Percentiles rank a stretch among this genome's conserved stretches.
Evolutionary conservation across 1,140 invertebrate species (phyloP).

Genomic region (Nymphalis io): DNA sequence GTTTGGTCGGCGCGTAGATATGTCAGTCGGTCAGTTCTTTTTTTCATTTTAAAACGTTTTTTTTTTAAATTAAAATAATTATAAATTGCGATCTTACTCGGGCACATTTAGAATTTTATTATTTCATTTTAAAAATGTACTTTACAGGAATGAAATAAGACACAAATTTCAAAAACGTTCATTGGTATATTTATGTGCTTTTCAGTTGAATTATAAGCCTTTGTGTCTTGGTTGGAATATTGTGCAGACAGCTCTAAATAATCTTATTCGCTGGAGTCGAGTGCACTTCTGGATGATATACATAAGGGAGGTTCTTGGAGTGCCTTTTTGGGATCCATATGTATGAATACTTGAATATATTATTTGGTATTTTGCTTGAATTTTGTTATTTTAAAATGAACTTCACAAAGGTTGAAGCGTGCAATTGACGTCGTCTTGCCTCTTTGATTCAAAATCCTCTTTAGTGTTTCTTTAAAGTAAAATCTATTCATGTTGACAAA

Average conservation of each 20-base stretch:
- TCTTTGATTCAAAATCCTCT: constrained; percentile 4
- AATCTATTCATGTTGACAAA: background rate
- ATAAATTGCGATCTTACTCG: too few relatives aligned
- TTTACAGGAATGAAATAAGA: background rate
- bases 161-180: background rate
- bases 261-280: constrained; percentile 45
- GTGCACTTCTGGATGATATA: constrained; percentile 43
- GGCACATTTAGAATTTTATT: background rate
- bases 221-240: constrained; percentile 36
- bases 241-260: constrained; percentile 42
- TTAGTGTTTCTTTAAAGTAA: background rate
- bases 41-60: too few relatives aligned
- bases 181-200: constrained; percentile 17
- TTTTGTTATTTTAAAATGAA: constrained; percentile 25
- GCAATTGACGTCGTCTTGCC: constrained; percentile 15
- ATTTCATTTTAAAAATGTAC: background rate
- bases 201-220: constrained; percentile 25
- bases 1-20: too few relatives aligned
- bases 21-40: too few relatives aligned
- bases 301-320: constrained; percentile 30
- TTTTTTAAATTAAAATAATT: too few relatives aligned
- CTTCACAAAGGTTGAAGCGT: constrained; percentile 19
- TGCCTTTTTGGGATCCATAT: constrained; percentile 31
- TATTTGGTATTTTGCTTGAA: constrained; percentile 21
- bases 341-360: constrained; percentile 27